Conservation (phyloP, 2,888 invertebrate genomes). For the Neelides folsomi region DNA sequence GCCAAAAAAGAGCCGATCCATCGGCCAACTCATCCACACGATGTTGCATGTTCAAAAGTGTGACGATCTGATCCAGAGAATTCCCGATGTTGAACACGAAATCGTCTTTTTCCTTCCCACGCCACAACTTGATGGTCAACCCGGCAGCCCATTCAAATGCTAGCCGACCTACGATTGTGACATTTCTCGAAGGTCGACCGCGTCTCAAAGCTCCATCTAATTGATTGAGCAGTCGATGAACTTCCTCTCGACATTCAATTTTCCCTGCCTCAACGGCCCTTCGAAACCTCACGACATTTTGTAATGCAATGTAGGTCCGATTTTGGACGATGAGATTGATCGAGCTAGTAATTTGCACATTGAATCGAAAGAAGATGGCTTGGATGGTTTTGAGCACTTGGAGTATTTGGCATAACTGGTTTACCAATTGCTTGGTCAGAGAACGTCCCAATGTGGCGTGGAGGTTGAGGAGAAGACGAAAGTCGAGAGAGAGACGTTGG, state of each 20-base stretch:
- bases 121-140: slow-evolving; percentile 16
- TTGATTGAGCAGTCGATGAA: slow-evolving; percentile 17
- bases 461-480: slow-evolving; percentile 51
- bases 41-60: slow-evolving; percentile 47
- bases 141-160: slow-evolving; percentile 51
- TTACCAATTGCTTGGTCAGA: slow-evolving; percentile 59
- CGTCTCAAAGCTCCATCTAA: slow-evolving; percentile 47
- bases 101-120: slow-evolving; percentile 50
- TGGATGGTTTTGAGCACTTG: slow-evolving; percentile 68
- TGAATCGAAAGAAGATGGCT: slow-evolving; percentile 53
- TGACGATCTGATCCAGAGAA: slow-evolving; percentile 52
- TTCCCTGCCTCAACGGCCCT: slow-evolving; percentile 12
- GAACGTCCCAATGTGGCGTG: slow-evolving; percentile 59
- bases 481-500: slow-evolving; percentile 48
- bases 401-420: slow-evolving; percentile 62
- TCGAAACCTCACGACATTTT: slow-evolving; percentile 33
- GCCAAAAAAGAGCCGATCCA: slow-evolving; percentile 68
- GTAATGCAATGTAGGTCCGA: slow-evolving; percentile 58
- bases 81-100: slow-evolving; percentile 49
- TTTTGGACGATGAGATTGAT: slow-evolving; percentile 66
- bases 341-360: slow-evolving; percentile 55
- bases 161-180: slow-evolving; percentile 52
- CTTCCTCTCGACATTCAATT: slow-evolving; percentile 17
- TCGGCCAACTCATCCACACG: slow-evolving; percentile 51
- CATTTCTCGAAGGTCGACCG: slow-evolving; percentile 51